Base-by-base conservation (phyloP, 2,888 invertebrate species). In the Cephus rjabovi region DNA sequence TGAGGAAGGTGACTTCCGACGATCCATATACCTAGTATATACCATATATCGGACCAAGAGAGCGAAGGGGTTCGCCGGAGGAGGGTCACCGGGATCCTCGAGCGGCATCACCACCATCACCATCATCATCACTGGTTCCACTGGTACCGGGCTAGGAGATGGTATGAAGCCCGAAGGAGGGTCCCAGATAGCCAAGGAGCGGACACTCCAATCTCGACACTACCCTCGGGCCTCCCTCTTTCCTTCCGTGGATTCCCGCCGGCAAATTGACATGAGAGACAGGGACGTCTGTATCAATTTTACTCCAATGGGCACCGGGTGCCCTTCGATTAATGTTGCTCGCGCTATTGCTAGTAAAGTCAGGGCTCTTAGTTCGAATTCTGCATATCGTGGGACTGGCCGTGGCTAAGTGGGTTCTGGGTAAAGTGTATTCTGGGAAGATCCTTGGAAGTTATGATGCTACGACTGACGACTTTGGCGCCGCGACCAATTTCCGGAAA, bases 1-100 rank as follows among this genome's bases (percentile, higher is more conserved):
- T 91, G 91, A 91, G 91, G 91, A 91, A 91, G 91, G 91, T 91
- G 91, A 91, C 91, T 91, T 91, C 91, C 91, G 91, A 91, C 90
- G 90, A 90, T 90, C 87, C 88, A 88, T 80, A 84, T 89, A 88
- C 87, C 87, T 77, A 69, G 69, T 77, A 76, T 76, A 74, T 70
- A 79, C 74, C 74, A 77, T 75, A 75, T 76, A 73, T 75, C 73
- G 56, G 76, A 76, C 71, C 71, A 76, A 79, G 80, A 76, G 68
- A 75, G 76, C 33, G 75, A 76, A 34, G 69, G 70, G 40, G 69
- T 23, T 76, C 76, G 76, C 76, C 75, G 79, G 79, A 81, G 81
- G 79, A 81, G 79, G 75, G 56, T 56, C 56, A 56, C 56, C 56
- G 56, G 23, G 56, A 56, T 56, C 23, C 56, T 56, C 56, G 56